These are phyloP conservation scores for Cryptus viduatorius DNA, from an alignment of 2,888 invertebrate species.

Conservation along the genomic window DNA sequence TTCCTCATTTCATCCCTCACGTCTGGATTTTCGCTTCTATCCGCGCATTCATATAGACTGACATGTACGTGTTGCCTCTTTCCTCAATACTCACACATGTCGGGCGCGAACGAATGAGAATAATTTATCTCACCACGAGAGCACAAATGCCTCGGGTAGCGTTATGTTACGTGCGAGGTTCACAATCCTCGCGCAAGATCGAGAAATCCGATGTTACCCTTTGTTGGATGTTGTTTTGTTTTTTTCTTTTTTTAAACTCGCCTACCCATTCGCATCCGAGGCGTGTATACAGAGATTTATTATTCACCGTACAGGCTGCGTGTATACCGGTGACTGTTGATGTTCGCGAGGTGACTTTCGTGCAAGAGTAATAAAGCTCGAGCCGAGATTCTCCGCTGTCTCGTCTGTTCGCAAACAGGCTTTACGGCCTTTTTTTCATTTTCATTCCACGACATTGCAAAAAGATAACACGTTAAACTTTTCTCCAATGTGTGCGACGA, in stretches of 20 bases:
- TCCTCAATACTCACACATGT: neutral
- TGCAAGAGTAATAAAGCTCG: slow-evolving; percentile 62
- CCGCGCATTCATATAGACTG: neutral
- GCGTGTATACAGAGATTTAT: slow-evolving; percentile 64
- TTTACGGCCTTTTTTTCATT: slow-evolving; percentile 51
- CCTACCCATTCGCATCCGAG: neutral
- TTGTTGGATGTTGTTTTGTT: slow-evolving; percentile 46
- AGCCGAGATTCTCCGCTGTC: slow-evolving; percentile 46
- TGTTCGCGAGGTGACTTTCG: slow-evolving; percentile 58
- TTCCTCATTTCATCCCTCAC: neutral
- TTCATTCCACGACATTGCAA: slow-evolving; percentile 9
- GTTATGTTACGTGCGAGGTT: slow-evolving; percentile 7
- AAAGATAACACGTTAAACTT: slow-evolving; percentile 40
- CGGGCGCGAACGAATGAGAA: slow-evolving; percentile 41
- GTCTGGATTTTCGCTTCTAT: slow-evolving; percentile 2
- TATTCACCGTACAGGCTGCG: slow-evolving; percentile 63
- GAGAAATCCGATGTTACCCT: slow-evolving; percentile 59
- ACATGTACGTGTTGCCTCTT: neutral
- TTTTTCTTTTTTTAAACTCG: slow-evolving; percentile 12
- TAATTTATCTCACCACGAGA: slow-evolving; percentile 50
- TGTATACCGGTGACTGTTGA: slow-evolving; percentile 47
- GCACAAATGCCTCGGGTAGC: neutral
- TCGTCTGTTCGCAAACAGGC: slow-evolving; percentile 44
- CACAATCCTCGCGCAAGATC: slow-evolving; percentile 22
- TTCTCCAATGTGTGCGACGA: slow-evolving; percentile 37